phyloP scores from a whole-genome alignment of 2,888 invertebrate genomes.

The Petrophora chlorosata region DNA sequence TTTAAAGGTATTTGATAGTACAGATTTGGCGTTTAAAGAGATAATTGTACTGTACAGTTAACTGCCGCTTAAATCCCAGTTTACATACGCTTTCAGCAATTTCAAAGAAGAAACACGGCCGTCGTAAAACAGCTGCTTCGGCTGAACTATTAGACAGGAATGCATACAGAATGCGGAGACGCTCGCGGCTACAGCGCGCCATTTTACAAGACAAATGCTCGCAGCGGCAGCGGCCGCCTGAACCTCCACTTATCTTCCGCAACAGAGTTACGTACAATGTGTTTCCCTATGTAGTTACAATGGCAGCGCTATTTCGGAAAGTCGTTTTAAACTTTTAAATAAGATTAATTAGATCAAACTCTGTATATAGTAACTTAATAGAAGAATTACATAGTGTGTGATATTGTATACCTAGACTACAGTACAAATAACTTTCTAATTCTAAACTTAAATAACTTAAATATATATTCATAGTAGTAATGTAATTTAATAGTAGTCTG shows the following conservation, averaged over 20 bases:
- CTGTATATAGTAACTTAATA: too few species aligned
- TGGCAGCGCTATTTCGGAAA: neutral
- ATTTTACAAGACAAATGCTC: slow-evolving; percentile 31
- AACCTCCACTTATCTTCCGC: slow-evolving; percentile 7
- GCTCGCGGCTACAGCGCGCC: slow-evolving; percentile 26
- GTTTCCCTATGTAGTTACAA: neutral
- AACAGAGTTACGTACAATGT: neutral
- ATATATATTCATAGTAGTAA: too few species aligned
- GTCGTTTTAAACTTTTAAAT: neutral
- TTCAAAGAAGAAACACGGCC: slow-evolving; percentile 20
- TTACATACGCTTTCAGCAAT: too few species aligned
- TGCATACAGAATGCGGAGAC: slow-evolving; percentile 31
- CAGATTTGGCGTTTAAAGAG: too few species aligned
- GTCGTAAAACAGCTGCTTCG: slow-evolving; percentile 29
- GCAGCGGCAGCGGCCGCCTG: slow-evolving; percentile 18
- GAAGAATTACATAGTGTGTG: too few species aligned
- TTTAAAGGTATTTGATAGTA: too few species aligned
- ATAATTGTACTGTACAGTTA: too few species aligned
- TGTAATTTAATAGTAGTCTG: too few species aligned
- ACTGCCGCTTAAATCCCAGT: too few species aligned
- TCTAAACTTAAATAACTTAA: too few species aligned
- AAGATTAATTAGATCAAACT: neutral
- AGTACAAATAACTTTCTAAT: too few species aligned
- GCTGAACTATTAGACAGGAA: slow-evolving; percentile 32
- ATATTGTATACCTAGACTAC: too few species aligned